Evolutionary conservation across 1,140 invertebrate genomes (phyloP).

Genomic region (Brachionus calyciflorus): DNA sequence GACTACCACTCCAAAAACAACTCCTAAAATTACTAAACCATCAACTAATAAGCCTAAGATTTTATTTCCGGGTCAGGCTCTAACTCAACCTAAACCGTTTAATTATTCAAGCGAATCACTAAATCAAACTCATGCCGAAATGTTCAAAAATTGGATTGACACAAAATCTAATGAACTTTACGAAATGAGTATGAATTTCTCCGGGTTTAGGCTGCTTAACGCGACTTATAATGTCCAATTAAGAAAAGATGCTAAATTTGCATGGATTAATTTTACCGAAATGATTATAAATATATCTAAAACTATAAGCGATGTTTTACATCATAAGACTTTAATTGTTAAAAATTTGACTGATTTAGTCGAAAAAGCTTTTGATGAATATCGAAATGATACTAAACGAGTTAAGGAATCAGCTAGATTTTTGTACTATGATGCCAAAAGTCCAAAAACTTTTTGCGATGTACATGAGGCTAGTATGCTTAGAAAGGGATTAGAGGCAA

Average conservation of each 20-base stretch:
- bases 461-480: background rate
- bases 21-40: background rate
- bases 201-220: slow-evolving; percentile 26
- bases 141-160: slow-evolving; percentile 39
- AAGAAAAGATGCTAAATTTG: slow-evolving; percentile 42
- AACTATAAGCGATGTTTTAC: slow-evolving; percentile 1
- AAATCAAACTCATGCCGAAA: slow-evolving; percentile 32
- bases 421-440: slow-evolving; percentile 40
- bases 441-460: slow-evolving; percentile 44
- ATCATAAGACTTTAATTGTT: slow-evolving; percentile 26
- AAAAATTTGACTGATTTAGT: slow-evolving; percentile 44
- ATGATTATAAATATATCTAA: slow-evolving; percentile 42
- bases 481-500: background rate
- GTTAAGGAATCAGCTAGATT: slow-evolving; percentile 23
- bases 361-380: slow-evolving; percentile 23
- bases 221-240: slow-evolving; percentile 37
- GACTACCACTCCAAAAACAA: background rate
- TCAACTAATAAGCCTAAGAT: too few species aligned
- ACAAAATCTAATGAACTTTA: slow-evolving; percentile 16
- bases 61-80: background rate
- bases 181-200: slow-evolving; percentile 38
- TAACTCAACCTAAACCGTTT: background rate
- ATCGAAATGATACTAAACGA: background rate
- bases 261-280: slow-evolving; percentile 46
- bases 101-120: slow-evolving; percentile 13